Percentiles rank a stretch among this genome's conserved stretches.
Conservation (phyloP, 1,140 invertebrate species). For the Diabrotica virgifera region DNA sequence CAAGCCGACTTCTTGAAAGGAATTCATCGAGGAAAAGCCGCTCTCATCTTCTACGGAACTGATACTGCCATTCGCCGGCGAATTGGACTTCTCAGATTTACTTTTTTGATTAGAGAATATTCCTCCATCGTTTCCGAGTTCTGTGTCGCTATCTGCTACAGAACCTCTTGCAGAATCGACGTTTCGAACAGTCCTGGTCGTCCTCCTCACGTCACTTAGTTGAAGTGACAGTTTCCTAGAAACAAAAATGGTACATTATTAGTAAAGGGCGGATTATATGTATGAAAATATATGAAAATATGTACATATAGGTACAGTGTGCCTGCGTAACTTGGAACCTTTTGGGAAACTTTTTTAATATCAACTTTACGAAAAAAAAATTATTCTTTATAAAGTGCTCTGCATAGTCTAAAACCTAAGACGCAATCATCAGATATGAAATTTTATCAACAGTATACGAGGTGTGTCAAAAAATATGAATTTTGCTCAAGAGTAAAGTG, state of each 20-base stretch:
- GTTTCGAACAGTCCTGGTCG: background rate
- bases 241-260: background rate
- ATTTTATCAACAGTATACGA: no score
- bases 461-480: no score
- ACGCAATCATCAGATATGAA: no score
- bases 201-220: background rate
- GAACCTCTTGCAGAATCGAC: constrained; percentile 13
- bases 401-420: no score
- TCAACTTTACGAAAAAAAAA: no score
- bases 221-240: background rate
- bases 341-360: no score
- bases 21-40: constrained; percentile 78
- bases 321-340: no score
- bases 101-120: constrained; percentile 19
- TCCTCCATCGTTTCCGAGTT: constrained; percentile 1
- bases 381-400: no score
- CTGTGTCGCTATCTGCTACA: constrained; percentile 21
- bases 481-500: no score
- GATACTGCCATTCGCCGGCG: constrained; percentile 52
- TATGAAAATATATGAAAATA: no score
- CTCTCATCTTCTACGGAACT: constrained; percentile 71
- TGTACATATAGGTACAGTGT: no score
- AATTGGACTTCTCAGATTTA: constrained; percentile 46
- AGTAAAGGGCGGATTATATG: background rate
- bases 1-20: constrained; percentile 73